A percentile compares a stretch with the other conserved stretches of the same genome.
Evolutionary conservation across 2,797 vertebrate species (phyloP).

Genomic region (Stomatorhinus walkeri): DNA sequence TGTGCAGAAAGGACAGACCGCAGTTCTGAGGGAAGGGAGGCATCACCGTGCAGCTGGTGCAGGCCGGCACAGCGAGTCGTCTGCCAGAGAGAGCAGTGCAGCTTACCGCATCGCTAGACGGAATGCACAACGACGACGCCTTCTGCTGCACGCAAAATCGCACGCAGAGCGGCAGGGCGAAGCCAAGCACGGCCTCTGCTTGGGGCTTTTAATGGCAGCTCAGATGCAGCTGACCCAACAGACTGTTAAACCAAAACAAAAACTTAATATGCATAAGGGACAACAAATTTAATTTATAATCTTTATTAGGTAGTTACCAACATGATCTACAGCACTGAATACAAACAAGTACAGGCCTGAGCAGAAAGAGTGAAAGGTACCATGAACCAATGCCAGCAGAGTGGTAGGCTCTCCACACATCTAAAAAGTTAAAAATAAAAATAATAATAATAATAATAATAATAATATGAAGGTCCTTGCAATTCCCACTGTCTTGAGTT

Average conservation of each 20-base stretch:
- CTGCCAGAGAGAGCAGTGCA: background rate
- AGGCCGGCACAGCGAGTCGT: background rate
- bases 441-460: background rate
- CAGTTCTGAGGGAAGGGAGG: background rate
- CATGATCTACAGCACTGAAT: slow-evolving; percentile 74
- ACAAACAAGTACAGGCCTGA: slow-evolving; percentile 71
- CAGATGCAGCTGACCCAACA: slow-evolving; percentile 7
- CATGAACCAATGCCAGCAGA: slow-evolving; percentile 38
- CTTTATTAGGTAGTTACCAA: slow-evolving; percentile 81
- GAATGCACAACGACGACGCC: background rate
- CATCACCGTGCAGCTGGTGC: background rate
- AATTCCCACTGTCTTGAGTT: slow-evolving; percentile 19
- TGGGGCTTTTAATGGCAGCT: background rate
- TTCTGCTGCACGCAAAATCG: background rate
- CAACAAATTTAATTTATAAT: slow-evolving; percentile 55
- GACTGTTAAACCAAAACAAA: background rate
- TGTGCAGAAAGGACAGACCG: background rate
- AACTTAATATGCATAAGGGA: background rate
- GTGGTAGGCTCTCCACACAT: slow-evolving; percentile 11
- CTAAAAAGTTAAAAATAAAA: slow-evolving; percentile 20
- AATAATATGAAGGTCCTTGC: background rate
- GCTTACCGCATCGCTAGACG: background rate
- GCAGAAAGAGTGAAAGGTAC: slow-evolving; percentile 37
- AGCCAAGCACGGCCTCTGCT: background rate
- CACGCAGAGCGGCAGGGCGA: too few species aligned